phyloP scores from a whole-genome alignment of 2,797 vertebrate species.

The Bovichtus diacanthus region DNA sequence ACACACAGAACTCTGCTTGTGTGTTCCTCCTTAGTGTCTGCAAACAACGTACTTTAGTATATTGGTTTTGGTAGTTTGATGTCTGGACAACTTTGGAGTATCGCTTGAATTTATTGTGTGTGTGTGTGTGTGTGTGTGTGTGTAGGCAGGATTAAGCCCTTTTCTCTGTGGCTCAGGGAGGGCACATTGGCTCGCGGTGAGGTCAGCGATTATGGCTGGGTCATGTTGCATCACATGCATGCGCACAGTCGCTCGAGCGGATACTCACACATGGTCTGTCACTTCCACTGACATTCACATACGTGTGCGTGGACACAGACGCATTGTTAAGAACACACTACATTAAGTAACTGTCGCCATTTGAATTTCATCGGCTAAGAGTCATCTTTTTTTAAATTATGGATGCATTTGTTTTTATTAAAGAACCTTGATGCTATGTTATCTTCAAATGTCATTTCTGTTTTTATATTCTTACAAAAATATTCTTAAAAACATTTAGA shows the following conservation, averaged over 20 bases:
- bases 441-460: not conserved
- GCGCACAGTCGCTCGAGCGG: conserved; percentile 7
- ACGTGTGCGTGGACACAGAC: not conserved
- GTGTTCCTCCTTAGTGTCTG: conserved; percentile 13
- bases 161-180: conserved; percentile 49
- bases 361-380: not conserved
- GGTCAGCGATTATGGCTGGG: conserved; percentile 62
- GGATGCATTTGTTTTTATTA: not conserved
- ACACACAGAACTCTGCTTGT: conserved; percentile 5
- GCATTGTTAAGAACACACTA: not conserved
- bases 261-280: conserved; percentile 38
- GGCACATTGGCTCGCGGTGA: conserved; percentile 44
- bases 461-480: not conserved
- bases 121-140: conserved; percentile 14
- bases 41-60: conserved; percentile 10
- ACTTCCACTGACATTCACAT: conserved; percentile 30
- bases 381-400: not conserved
- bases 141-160: conserved; percentile 51
- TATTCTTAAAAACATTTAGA: not conserved
- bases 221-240: conserved; percentile 35
- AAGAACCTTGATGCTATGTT: not conserved
- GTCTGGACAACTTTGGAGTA: conserved; percentile 26
- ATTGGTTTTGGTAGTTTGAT: conserved; percentile 26
- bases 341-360: too few species aligned
- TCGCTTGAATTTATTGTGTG: not conserved